Evolutionary conservation across 2,797 vertebrate species (phyloP).

Genomic region (Cynopterus sphinx): DNA sequence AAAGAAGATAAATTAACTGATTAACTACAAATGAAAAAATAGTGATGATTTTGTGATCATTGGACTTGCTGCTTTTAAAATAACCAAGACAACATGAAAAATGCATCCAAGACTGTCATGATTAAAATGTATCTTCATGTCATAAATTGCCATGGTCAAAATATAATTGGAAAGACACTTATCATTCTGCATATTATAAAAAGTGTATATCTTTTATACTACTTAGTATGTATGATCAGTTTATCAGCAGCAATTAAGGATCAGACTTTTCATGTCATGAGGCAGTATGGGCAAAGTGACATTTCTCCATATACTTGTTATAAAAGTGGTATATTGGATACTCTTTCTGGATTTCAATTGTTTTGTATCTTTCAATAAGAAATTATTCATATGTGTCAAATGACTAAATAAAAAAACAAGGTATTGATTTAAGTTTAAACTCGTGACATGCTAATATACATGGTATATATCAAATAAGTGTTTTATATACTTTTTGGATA

Average conservation of each 20-base stretch:
- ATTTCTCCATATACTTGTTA: neutral
- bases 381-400: neutral
- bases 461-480: neutral
- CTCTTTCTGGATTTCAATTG: neutral
- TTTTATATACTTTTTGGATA: neutral
- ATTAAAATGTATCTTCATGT: neutral
- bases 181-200: neutral
- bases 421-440: neutral
- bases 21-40: neutral
- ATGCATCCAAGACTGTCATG: neutral
- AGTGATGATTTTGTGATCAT: neutral
- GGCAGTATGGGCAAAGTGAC: neutral
- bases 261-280: neutral
- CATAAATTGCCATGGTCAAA: neutral
- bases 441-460: neutral
- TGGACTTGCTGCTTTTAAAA: neutral
- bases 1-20: neutral
- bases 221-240: neutral
- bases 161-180: neutral
- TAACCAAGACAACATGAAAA: neutral
- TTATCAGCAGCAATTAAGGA: neutral
- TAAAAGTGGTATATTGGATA: neutral
- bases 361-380: neutral
- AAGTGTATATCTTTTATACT: neutral
- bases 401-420: neutral